A percentile compares a stretch with the other conserved stretches of the same genome.
Evolutionary conservation across 2,888 invertebrate genomes (phyloP).

Genomic region (Rhopalosiphum nymphaeae): DNA sequence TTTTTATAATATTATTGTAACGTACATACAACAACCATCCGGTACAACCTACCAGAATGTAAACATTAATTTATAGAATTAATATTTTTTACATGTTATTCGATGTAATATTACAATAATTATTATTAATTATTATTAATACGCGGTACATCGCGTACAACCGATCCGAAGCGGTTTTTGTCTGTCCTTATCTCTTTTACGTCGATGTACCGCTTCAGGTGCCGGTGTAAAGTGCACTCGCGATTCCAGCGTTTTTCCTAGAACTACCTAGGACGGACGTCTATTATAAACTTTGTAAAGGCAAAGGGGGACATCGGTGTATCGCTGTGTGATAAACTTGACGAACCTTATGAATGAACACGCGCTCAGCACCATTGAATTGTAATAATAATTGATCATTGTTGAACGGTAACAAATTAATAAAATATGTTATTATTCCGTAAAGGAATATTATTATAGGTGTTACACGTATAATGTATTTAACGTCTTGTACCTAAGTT

Average conservation of each 20-base stretch:
- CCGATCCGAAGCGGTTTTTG: not conserved
- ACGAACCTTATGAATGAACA: conserved; percentile 54
- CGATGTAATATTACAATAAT: not conserved
- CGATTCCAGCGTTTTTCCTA: conserved; percentile 25
- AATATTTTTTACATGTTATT: not conserved
- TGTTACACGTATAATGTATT: not conserved
- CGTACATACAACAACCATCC: not conserved
- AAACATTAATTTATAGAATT: not conserved
- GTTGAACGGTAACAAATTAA: not conserved
- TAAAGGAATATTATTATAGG: not conserved
- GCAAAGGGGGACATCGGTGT: not conserved
- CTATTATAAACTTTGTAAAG: not conserved
- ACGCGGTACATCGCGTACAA: not conserved
- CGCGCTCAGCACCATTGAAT: not conserved
- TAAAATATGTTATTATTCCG: not conserved
- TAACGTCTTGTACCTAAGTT: not conserved
- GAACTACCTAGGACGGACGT: not conserved
- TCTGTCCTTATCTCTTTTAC: not conserved
- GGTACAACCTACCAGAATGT: not conserved
- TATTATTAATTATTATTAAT: not conserved
- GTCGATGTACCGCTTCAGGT: not conserved
- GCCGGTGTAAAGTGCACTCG: conserved; percentile 39
- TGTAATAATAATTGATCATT: not conserved
- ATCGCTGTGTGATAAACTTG: conserved; percentile 48
- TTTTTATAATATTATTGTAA: not conserved